Base-by-base conservation (phyloP, 2,888 invertebrate species). In the Parnassius glacialis region DNA sequence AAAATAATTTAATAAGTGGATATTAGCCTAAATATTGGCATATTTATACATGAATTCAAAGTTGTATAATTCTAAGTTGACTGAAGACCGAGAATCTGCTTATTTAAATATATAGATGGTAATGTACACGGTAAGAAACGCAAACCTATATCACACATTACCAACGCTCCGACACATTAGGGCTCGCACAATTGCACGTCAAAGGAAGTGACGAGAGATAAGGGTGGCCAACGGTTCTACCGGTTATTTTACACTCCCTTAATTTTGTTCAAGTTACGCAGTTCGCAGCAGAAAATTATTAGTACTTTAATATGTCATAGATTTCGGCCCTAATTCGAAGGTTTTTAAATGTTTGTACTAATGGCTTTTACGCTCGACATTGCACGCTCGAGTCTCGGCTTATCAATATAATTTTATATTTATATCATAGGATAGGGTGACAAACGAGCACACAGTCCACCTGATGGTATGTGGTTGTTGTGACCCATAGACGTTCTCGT, bases 181-280 rank as follows among this genome's bases (percentile, higher is more conserved):
- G 50, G 68, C 64, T 68, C 74, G 69, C 73, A 72, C 79, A 76
- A 75, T 74, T 75, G 73, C 67, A 67, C 72, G 66, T 70, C 77
- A 79, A 76, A 81, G 80, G 79, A 76, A 78, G 74, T 65, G 72
- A 69, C 64, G 58, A 66, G 67, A 75, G 74, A 74, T 75, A 76
- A 71, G 69, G 66, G 60, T 59, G 66, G 64, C 62, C 70, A 64
- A 56, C 69, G 66, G 64, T 67, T 67, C 71, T 67, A 64, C 62
- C 61, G 62, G 65, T 67, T 67, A 67, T 69, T 67, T 67, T 65
- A 71, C 69, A 69, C 68, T 67, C 61, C 64, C 66, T 60, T 67
- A 69, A 66, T 67, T 66, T 50, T 45, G 58, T 58, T 44, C 65
- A 65, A 64, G 61, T 65, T 50, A 48, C 43, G 48, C 50, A 50